Percentiles rank a stretch among this genome's conserved stretches.
Conservation (phyloP, 2,113 vertebrate species). For the Aythya baeri region DNA sequence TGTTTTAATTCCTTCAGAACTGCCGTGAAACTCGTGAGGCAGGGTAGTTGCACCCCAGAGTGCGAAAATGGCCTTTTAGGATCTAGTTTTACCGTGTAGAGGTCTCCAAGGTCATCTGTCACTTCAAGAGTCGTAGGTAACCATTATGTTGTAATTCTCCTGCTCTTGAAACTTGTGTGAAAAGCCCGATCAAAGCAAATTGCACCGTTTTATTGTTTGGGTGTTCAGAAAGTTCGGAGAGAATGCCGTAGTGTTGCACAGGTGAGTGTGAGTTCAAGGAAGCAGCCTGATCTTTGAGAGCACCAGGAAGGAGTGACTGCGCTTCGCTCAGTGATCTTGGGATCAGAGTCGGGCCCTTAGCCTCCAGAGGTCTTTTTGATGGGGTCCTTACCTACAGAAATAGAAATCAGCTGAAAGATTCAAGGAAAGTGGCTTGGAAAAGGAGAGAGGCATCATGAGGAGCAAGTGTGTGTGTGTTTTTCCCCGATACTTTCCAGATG, state of each 20-base stretch:
- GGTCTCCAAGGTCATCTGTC: neutral
- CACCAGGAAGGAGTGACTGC: neutral
- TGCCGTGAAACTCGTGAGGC: slow-evolving; percentile 40
- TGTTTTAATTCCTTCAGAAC: slow-evolving; percentile 66
- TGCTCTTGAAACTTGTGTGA: neutral
- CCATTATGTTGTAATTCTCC: neutral
- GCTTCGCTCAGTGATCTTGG: neutral
- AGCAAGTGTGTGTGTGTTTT: neutral
- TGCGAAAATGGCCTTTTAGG: neutral
- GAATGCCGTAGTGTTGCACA: neutral
- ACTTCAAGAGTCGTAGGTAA: neutral
- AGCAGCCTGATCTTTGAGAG: neutral
- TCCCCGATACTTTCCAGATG: neutral
- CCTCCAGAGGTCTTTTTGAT: neutral
- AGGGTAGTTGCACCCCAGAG: neutral
- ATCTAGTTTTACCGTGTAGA: neutral
- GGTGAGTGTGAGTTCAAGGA: neutral
- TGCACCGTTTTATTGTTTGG: neutral
- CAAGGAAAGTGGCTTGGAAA: neutral
- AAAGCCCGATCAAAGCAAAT: neutral
- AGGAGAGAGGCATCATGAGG: neutral
- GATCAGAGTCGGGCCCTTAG: neutral
- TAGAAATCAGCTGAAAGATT: neutral
- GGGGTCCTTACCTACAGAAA: neutral
- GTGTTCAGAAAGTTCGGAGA: neutral